Evolutionary conservation across 1,140 invertebrate genomes (phyloP).

Genomic region (Capitella teleta): DNA sequence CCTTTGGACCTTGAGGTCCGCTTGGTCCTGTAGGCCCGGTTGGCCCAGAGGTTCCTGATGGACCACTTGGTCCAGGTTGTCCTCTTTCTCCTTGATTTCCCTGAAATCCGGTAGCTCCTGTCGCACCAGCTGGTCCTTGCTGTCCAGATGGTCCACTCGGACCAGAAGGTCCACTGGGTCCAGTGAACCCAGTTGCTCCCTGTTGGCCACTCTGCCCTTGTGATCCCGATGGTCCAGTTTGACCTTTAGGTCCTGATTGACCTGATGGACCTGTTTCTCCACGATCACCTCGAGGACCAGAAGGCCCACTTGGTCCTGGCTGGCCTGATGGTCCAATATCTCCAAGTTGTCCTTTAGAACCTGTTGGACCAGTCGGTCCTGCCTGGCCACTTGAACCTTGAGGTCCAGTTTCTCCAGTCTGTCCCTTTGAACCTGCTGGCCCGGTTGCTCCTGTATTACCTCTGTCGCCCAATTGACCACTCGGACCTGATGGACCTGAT

Average conservation of each 20-base stretch:
- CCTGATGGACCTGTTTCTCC: constrained; percentile 10
- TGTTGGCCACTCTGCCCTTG: constrained; percentile 4
- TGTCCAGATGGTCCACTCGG: neutral
- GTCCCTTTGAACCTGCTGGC: neutral
- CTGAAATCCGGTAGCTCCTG: neutral
- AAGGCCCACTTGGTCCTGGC: constrained; percentile 8
- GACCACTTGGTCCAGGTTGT: constrained; percentile 2
- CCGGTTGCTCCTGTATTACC: constrained; percentile 1
- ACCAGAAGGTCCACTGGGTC: neutral
- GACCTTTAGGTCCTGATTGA: constrained; percentile 3
- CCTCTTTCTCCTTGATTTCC: constrained; percentile 1
- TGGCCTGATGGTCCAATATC: neutral
- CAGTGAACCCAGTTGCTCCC: constrained; percentile 7
- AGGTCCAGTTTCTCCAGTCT: constrained; percentile 2
- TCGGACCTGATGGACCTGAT: neutral
- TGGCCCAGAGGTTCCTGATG: neutral
- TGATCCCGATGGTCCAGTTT: constrained; percentile 1
- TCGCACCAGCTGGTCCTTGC: constrained; percentile 1
- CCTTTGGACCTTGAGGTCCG: constrained; percentile 2
- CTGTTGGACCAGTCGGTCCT: neutral
- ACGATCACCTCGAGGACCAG: constrained; percentile 6
- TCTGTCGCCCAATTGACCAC: neutral
- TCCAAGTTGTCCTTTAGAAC: neutral
- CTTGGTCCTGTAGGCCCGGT: neutral
- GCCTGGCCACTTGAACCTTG: neutral